Evolutionary conservation across 2,797 vertebrate genomes (phyloP).

Genomic region (Pyrocephalus nanus): DNA sequence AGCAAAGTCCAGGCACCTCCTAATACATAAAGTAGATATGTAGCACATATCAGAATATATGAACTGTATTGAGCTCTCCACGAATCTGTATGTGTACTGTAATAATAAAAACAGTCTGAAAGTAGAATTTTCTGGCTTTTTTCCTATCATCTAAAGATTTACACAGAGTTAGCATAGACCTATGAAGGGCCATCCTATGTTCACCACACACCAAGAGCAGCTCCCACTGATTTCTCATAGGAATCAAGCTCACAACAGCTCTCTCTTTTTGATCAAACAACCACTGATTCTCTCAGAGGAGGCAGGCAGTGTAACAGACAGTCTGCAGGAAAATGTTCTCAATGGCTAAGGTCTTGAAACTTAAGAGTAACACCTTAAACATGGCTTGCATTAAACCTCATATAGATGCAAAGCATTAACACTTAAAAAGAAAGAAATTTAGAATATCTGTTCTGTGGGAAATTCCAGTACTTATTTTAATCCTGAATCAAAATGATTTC

Average conservation of each 20-base stretch:
- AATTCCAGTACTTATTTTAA: background rate
- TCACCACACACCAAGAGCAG: background rate
- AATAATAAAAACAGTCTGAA: background rate
- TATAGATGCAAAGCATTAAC: background rate
- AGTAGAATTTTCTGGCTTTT: background rate
- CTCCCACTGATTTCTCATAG: background rate
- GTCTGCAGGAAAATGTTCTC: background rate
- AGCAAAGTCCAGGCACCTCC: background rate
- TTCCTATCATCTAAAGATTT: background rate
- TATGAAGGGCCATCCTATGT: background rate
- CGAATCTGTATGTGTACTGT: background rate
- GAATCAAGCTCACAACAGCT: background rate
- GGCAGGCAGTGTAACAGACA: background rate
- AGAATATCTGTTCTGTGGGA: background rate
- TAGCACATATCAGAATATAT: background rate
- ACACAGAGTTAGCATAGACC: background rate
- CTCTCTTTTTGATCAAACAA: background rate
- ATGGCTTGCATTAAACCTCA: background rate
- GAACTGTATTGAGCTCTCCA: background rate
- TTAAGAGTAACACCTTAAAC: background rate
- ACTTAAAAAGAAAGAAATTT: background rate
- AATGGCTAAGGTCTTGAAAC: background rate
- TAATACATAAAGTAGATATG: background rate
- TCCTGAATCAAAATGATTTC: background rate
- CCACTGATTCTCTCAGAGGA: background rate